Percentiles rank a stretch among this genome's conserved stretches.
phyloP scores from a whole-genome alignment of 2,888 invertebrate species.

The Drosophila neonasuta region DNA sequence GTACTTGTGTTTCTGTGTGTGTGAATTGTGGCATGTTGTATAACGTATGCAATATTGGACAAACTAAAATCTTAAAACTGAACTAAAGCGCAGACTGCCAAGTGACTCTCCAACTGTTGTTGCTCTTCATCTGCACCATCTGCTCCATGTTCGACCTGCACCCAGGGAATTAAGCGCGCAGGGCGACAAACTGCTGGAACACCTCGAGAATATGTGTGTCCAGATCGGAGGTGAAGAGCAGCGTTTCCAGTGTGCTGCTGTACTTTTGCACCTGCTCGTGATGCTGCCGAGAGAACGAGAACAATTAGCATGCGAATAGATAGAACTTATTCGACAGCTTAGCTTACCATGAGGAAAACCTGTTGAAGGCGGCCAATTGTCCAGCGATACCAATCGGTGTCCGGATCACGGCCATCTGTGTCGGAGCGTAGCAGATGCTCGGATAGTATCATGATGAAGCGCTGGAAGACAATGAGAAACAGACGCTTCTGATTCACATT shows the following conservation, averaged over 20 bases:
- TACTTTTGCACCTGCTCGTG: slow-evolving; percentile 98
- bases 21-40: slow-evolving; percentile 2
- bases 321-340: no score
- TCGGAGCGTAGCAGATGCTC: slow-evolving; percentile 97
- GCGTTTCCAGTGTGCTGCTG: slow-evolving; percentile 95
- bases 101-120: background rate
- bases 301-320: background rate
- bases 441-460: slow-evolving; percentile 98
- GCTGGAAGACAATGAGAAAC: slow-evolving; percentile 98
- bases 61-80: slow-evolving; percentile 25
- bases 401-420: slow-evolving; percentile 95
- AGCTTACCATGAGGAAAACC: slow-evolving; percentile 93
- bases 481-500: slow-evolving; percentile 98
- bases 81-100: slow-evolving; percentile 8
- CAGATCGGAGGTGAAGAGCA: slow-evolving; percentile 97
- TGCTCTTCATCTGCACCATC: background rate
- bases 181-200: slow-evolving; percentile 98
- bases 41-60: slow-evolving; percentile 12
- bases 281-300: slow-evolving; percentile 86
- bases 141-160: background rate
- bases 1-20: slow-evolving; percentile 7
- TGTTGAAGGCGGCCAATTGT: slow-evolving; percentile 96
- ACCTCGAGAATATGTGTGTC: slow-evolving; percentile 98
- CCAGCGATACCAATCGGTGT: slow-evolving; percentile 98
- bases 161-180: slow-evolving; percentile 82